Conservation (phyloP, 2,113 vertebrate genomes). For the Paracanthobrama guichenoti region DNA sequence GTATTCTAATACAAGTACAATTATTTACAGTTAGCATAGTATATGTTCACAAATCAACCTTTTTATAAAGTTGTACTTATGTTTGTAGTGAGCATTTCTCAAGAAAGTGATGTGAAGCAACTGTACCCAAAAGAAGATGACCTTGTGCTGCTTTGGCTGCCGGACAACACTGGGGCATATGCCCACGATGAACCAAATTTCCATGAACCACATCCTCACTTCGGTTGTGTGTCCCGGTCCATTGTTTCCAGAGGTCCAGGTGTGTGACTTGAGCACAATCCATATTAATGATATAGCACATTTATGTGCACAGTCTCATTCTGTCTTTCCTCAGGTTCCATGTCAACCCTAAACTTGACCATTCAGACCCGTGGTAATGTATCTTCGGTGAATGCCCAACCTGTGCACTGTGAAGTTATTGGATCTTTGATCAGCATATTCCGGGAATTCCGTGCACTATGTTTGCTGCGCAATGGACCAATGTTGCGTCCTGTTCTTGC, state of each 20-base stretch:
- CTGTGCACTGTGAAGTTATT: constrained; percentile 75
- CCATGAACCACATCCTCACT: constrained; percentile 43
- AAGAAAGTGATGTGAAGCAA: constrained; percentile 71
- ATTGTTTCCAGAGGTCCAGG: constrained; percentile 39
- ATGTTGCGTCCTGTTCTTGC: constrained; percentile 73
- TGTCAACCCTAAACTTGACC: constrained; percentile 67
- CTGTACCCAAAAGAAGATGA: constrained; percentile 84
- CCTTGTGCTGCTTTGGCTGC: constrained; percentile 76
- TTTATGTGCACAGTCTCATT: background rate
- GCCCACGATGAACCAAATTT: constrained; percentile 45
- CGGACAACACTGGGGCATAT: constrained; percentile 61
- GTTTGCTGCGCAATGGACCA: constrained; percentile 70
- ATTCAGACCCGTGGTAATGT: constrained; percentile 78
- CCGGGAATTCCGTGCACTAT: constrained; percentile 75
- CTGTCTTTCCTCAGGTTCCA: constrained; percentile 63
- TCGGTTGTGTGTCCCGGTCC: constrained; percentile 72
- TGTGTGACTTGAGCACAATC: background rate
- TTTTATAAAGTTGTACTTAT: background rate
- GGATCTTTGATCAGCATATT: constrained; percentile 78
- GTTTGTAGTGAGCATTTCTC: constrained; percentile 34
- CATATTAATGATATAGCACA: too few relatives aligned
- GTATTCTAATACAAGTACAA: background rate
- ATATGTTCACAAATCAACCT: too few relatives aligned
- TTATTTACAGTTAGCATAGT: too few relatives aligned
- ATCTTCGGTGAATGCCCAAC: constrained; percentile 64